Evolutionary conservation across 2,888 invertebrate genomes (phyloP).

Genomic region (Drepana falcataria): DNA sequence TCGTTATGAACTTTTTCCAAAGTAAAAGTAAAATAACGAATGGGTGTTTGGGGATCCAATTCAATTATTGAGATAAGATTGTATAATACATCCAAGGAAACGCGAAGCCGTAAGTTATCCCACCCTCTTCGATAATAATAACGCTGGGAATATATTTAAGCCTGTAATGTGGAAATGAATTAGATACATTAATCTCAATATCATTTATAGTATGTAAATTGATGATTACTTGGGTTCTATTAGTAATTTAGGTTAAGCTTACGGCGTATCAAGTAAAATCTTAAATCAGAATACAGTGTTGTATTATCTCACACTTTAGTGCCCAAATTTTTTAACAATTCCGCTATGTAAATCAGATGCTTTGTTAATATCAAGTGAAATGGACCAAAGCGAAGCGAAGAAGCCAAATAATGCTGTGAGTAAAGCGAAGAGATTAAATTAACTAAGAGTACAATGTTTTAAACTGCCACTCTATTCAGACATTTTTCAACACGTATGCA

Average conservation of each 20-base stretch:
- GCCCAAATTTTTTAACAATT: background rate
- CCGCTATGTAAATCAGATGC: background rate
- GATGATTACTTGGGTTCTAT: too few species aligned
- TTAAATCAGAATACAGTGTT: background rate
- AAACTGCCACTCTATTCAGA: conserved; percentile 1
- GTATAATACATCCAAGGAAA: background rate
- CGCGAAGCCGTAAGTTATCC: background rate
- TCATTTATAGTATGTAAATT: too few species aligned
- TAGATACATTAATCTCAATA: too few species aligned
- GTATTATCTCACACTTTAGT: background rate
- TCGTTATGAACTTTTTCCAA: background rate
- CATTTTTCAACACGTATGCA: background rate
- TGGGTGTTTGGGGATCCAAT: background rate
- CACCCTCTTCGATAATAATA: too few species aligned
- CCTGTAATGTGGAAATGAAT: too few species aligned
- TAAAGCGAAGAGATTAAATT: conserved; percentile 2
- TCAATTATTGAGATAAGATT: background rate
- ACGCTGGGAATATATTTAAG: too few species aligned
- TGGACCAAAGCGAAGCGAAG: background rate
- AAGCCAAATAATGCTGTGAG: background rate
- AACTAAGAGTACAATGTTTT: background rate
- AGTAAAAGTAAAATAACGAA: background rate
- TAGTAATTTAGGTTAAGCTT: too few species aligned
- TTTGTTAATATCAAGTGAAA: conserved; percentile 1
- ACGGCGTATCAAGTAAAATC: background rate